phyloP scores from a whole-genome alignment of 2,113 vertebrate genomes.

The Hippocampus comes region DNA sequence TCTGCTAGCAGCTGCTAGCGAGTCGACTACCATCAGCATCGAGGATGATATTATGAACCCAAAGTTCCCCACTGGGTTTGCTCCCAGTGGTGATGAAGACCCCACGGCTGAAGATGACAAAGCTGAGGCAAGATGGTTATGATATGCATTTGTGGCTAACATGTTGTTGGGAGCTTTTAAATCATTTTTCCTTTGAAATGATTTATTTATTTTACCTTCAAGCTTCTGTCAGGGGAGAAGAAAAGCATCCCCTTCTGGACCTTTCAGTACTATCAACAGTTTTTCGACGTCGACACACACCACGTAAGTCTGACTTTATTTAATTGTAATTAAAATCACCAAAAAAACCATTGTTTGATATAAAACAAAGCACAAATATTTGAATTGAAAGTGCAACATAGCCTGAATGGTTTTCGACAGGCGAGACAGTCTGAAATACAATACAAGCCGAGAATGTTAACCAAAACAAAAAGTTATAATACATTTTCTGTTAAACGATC shows the following conservation, averaged over 20 bases:
- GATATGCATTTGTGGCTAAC: background rate
- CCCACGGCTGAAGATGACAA: conserved; percentile 74
- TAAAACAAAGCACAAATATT: background rate
- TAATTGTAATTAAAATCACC: background rate
- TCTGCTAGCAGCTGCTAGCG: conserved; percentile 71
- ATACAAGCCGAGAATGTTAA: background rate
- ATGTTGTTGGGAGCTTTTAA: background rate
- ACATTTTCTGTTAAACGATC: no score
- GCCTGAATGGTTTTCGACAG: background rate
- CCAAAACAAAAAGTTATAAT: background rate
- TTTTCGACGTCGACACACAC: conserved; percentile 91
- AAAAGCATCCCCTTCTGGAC: conserved; percentile 94
- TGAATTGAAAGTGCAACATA: background rate
- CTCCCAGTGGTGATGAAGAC: conserved; percentile 74
- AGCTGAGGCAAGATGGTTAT: conserved; percentile 70
- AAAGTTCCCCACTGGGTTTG: conserved; percentile 56
- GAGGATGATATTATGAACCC: conserved; percentile 68
- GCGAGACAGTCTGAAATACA: background rate
- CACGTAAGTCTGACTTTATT: conserved; percentile 73
- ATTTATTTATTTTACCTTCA: conserved; percentile 1
- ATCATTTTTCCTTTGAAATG: no score
- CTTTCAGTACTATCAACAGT: conserved; percentile 93
- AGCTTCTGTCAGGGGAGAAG: conserved; percentile 89
- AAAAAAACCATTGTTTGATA: background rate
- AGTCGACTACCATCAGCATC: conserved; percentile 81